Conservation (phyloP, 2,888 invertebrate species). For the Escarpia spicata region DNA sequence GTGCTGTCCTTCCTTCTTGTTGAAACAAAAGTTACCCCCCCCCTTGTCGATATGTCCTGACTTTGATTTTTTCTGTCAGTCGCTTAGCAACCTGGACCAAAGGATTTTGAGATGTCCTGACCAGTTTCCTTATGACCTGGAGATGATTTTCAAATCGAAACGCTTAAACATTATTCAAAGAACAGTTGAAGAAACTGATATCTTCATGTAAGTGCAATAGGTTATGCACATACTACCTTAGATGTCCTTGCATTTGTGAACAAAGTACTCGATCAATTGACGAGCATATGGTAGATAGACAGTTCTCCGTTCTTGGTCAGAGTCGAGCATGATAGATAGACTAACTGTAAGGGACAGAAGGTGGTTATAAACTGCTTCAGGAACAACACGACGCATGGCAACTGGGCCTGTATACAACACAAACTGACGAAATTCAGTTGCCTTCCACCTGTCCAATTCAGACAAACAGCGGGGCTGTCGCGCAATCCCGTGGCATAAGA, state of each 20-base stretch:
- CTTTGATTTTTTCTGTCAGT: constrained; percentile 17
- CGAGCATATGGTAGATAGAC: constrained; percentile 36
- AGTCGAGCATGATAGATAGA: constrained; percentile 27
- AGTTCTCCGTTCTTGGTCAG: too few relatives aligned
- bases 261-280: constrained; percentile 18
- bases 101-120: constrained; percentile 28
- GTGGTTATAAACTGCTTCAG: constrained; percentile 14
- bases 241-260: not conserved
- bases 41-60: too few relatives aligned
- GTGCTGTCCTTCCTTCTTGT: too few relatives aligned
- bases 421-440: constrained; percentile 40
- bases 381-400: constrained; percentile 40
- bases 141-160: constrained; percentile 38
- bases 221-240: constrained; percentile 29
- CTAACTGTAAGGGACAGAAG: constrained; percentile 39
- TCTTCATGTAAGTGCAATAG: constrained; percentile 34
- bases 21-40: too few relatives aligned
- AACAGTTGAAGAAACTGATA: constrained; percentile 19
- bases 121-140: constrained; percentile 31
- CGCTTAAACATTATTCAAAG: constrained; percentile 33
- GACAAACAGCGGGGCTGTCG: constrained; percentile 36
- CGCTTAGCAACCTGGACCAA: constrained; percentile 32
- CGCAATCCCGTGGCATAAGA: not conserved
- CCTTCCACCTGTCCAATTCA: constrained; percentile 50
- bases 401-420: constrained; percentile 18